Percentiles rank a stretch among this genome's conserved stretches.
Evolutionary conservation across 2,888 invertebrate species (phyloP).

Genomic region (Caenorhabditis panamensis): DNA sequence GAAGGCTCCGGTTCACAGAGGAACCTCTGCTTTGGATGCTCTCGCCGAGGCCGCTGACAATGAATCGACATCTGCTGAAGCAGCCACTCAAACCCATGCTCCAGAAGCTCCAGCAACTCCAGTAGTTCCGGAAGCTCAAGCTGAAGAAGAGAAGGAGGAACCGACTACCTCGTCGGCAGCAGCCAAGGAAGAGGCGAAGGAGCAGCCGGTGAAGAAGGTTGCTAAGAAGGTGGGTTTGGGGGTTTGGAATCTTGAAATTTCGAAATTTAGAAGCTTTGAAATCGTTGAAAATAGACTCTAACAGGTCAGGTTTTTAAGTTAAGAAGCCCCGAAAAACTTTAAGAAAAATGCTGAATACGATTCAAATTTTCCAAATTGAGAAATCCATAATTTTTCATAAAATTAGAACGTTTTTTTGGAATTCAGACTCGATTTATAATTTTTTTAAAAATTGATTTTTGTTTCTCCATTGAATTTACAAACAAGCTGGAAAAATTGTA

Average conservation of each 20-base stretch:
- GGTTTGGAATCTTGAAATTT: not conserved
- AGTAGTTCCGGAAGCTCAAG: not conserved
- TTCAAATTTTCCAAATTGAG: too few relatives aligned
- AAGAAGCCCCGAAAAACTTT: too few relatives aligned
- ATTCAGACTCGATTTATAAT: too few relatives aligned
- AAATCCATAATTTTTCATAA: too few relatives aligned
- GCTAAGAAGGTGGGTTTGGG: conserved; percentile 30
- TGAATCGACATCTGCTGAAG: conserved; percentile 4
- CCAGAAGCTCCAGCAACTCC: not conserved
- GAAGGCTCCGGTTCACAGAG: not conserved
- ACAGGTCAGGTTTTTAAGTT: too few relatives aligned
- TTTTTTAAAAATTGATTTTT: too few relatives aligned
- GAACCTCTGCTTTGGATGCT: conserved; percentile 16
- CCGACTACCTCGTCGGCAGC: conserved; percentile 58
- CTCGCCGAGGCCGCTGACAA: not conserved
- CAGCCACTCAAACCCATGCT: conserved; percentile 1
- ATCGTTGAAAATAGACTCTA: too few relatives aligned
- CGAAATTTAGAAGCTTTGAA: too few relatives aligned
- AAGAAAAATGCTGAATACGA: too few relatives aligned
- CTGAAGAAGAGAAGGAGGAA: conserved; percentile 22
- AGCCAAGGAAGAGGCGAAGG: conserved; percentile 23
- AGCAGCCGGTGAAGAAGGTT: conserved; percentile 33
- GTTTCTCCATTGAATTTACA: too few relatives aligned
- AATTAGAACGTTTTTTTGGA: too few relatives aligned
- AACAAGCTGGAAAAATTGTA: too few relatives aligned